Evolutionary conservation across 2,888 invertebrate species (phyloP), one percentile per base, ranked within the genome.

Genomic region (Drosophila emarginata): DNA sequence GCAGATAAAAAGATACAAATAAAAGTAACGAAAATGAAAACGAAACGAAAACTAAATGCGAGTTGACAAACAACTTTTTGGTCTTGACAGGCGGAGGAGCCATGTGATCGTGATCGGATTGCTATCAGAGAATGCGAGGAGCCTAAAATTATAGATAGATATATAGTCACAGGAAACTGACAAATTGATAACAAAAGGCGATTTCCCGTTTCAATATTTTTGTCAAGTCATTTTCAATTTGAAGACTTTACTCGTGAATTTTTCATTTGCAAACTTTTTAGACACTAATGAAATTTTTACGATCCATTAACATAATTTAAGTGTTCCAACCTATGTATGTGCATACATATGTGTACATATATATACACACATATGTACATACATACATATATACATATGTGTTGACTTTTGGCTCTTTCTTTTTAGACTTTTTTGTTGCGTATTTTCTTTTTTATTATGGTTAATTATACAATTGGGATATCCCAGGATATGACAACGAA

Each of bases 21-120:
- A 21, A 54, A 61, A 28, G 15, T 52, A 62, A 62, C 23, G 40
- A 14, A 63, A 28, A 12, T 6, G 26, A 21, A 36, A 7, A 21
- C 1, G 37, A 26, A 37, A 39, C 15, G 69, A 73, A 73, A 74
- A 74, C 65, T 66, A 64, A 36, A 32, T 14, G 54, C 54, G 54
- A 15, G 54, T 36, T 36, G 54, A 54, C 54, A 54, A 71, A 75
- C 57, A 75, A 65, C 64, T 72, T 67, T 69, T 63, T 36, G 58
- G 18, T 45, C 4, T 67, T 39, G 67, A 58, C 62, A 64, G 45
- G 39, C 32, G 40, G 39, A 4, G 28, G 28, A 6, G 56, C 21
- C 45, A 61, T 37, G 62, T 61, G 50, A 61, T 61, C 15, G n/a
- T 14, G 21, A 39, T 40, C 21, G 57, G n/a, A 57, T 23, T 40